A percentile compares a stretch with the other conserved stretches of the same genome.
These are phyloP conservation scores for Coelopa pilipes DNA, from an alignment of 2,888 invertebrate genomes.

Conservation along the genomic window DNA sequence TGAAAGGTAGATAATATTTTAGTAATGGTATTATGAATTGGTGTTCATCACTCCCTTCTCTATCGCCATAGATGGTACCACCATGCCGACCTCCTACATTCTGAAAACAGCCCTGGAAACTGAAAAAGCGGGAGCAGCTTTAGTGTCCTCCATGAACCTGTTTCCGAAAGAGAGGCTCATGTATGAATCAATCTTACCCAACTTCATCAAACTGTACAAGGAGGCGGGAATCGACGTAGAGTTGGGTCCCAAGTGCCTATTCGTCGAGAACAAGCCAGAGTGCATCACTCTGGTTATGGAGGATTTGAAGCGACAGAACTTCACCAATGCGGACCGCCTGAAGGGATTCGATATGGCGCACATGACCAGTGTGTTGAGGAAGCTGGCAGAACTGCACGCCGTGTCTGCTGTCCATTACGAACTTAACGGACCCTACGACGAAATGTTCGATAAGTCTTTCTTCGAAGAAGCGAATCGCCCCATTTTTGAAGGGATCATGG, in stretches of 20 bases:
- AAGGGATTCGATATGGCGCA: slow-evolving; percentile 57
- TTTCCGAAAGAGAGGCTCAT: slow-evolving; percentile 59
- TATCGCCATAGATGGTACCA: slow-evolving; percentile 45
- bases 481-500: slow-evolving; percentile 39
- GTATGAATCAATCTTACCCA: slow-evolving; percentile 54
- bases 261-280: slow-evolving; percentile 49
- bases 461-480: slow-evolving; percentile 45
- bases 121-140: slow-evolving; percentile 41
- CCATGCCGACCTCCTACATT: slow-evolving; percentile 53
- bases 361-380: slow-evolving; percentile 51
- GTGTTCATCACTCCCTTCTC: no score
- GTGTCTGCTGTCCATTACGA: slow-evolving; percentile 54
- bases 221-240: slow-evolving; percentile 51
- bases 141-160: slow-evolving; percentile 50
- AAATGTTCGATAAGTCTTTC: slow-evolving; percentile 38
- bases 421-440: slow-evolving; percentile 49
- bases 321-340: slow-evolving; percentile 54
- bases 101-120: slow-evolving; percentile 54
- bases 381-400: slow-evolving; percentile 60
- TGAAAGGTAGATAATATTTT: slow-evolving; percentile 47
- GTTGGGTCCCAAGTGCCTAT: slow-evolving; percentile 54
- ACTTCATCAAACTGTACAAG: slow-evolving; percentile 53
- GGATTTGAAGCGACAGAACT: slow-evolving; percentile 52
- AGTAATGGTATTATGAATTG: no score
- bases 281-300: slow-evolving; percentile 55